A percentile compares a stretch with the other conserved stretches of the same genome.
phyloP scores from a whole-genome alignment of 2,113 vertebrate genomes.

The Anguilla rostrata region DNA sequence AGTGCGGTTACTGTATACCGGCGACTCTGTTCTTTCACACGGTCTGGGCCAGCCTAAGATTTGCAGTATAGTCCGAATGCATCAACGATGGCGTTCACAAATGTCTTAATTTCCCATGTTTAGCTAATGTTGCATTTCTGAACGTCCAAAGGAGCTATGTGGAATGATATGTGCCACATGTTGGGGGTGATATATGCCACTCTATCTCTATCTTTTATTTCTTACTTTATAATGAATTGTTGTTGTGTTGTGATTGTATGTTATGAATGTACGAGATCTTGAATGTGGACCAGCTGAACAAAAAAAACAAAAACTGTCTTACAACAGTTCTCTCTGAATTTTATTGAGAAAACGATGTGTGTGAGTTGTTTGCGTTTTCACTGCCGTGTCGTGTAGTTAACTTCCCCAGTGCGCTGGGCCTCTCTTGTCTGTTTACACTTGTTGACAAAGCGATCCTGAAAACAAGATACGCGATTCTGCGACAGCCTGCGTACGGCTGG shows the following conservation, averaged over 20 bases:
- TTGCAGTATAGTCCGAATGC: not conserved
- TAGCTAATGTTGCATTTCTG: not conserved
- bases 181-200: not conserved
- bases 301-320: not conserved
- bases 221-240: not conserved
- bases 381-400: not conserved
- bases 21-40: not conserved
- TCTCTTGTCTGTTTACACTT: constrained; percentile 6
- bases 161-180: not conserved
- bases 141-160: not conserved
- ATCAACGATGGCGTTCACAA: not conserved
- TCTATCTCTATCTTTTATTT: not conserved
- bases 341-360: not conserved
- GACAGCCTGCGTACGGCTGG: not conserved
- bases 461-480: not conserved
- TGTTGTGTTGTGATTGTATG: not conserved
- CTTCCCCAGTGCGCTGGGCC: not conserved
- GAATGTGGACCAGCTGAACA: not conserved
- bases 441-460: not conserved
- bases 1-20: not conserved
- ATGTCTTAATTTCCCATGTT: not conserved
- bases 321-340: no score
- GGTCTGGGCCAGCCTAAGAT: not conserved
- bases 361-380: not conserved
- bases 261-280: not conserved